Evolutionary conservation across 2,888 invertebrate species (phyloP).

Genomic region (Monochamus alternatus): DNA sequence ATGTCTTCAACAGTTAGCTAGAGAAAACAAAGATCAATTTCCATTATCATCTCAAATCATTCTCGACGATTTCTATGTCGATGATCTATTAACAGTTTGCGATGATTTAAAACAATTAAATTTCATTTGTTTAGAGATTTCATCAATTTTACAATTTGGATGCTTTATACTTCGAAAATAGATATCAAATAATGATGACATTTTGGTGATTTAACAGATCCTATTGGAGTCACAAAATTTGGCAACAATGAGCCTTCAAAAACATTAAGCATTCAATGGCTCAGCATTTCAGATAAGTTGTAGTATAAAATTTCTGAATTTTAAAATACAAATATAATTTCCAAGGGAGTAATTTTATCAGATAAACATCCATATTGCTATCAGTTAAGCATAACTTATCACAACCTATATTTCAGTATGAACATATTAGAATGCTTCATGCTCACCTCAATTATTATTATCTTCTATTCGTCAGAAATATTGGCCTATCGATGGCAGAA

Average conservation of each 20-base stretch:
- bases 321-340: too few species aligned
- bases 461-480: background rate
- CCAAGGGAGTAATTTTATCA: too few species aligned
- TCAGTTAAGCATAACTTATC: background rate
- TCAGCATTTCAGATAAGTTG: too few species aligned
- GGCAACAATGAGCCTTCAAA: too few species aligned
- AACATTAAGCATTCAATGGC: too few species aligned
- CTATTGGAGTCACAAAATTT: too few species aligned
- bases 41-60: background rate
- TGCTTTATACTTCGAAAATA: background rate
- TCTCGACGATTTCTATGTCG: background rate
- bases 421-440: constrained; percentile 26
- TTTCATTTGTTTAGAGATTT: background rate
- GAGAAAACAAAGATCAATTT: background rate
- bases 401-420: background rate
- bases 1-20: background rate
- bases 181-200: too few species aligned
- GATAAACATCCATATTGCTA: background rate
- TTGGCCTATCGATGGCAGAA: too few species aligned
- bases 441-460: constrained; percentile 16
- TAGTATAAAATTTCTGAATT: too few species aligned
- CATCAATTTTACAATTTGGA: background rate
- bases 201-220: too few species aligned
- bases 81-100: background rate
- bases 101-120: background rate